Evolutionary conservation across 1,140 invertebrate species (phyloP), one percentile per base, ranked within the genome.

Genomic region (Bombus cullumanus): DNA sequence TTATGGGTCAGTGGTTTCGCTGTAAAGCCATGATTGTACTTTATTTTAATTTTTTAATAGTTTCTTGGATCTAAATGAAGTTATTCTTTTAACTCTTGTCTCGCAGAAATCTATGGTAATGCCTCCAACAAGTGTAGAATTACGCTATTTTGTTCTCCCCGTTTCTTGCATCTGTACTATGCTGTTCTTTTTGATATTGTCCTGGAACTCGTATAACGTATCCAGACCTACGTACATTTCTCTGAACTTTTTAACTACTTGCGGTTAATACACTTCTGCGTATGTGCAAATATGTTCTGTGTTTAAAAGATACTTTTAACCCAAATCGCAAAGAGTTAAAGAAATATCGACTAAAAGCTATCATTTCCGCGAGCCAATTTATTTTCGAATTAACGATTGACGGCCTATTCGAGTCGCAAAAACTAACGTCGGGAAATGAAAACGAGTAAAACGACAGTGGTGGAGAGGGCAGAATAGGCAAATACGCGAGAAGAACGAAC

Each of bases 401-500:
- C 62, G 13, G 28, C 39, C 6, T n/a, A 28, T 41, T 28, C 9
- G 78, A 72, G 22, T 10, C 25, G 34, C 9, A 34, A 66, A 34
- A 84, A 31, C 18, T 15, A 72, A 28, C 43, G 41, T 34, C 31
- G 69, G 18, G 53, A 69, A 74, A 77, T 10, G 62, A 31, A 25
- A 68, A 25, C 34, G 34, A 37, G 18, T 0, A 68, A 74, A 89
- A 88, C 87, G 69, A 53, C 64, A 34, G 78, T 59, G 81, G 57
- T 43, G 66, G 39, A 62, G 43, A 2, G 37, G 73, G 57, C 39
- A 79, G 74, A 88, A 81, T 83, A 86, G 85, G 83, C 85, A 91
- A 90, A 90, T 89, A 91, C 81, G 87, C 89, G 89, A 89, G 86
- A 66, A 37, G 86, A 92, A 92, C 90, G 92, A 82, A 41, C 86